A percentile compares a stretch with the other conserved stretches of the same genome.
Evolutionary conservation across 2,113 vertebrate genomes (phyloP).

Genomic region (Vanacampus margaritifer): DNA sequence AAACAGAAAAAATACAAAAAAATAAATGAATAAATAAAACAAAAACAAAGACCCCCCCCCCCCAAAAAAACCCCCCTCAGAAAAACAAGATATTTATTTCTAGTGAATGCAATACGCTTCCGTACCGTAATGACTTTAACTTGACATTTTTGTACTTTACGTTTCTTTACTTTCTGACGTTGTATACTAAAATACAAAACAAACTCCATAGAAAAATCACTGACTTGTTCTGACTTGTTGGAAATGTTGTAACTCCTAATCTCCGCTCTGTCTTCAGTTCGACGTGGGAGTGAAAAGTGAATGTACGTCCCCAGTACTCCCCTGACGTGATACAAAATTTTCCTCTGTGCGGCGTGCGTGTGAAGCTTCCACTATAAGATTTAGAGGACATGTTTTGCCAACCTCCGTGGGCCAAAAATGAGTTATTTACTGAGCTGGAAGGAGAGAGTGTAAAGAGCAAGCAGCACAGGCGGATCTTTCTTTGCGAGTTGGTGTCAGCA

Average conservation of each 20-base stretch:
- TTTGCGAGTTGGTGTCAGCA: slow-evolving; percentile 18
- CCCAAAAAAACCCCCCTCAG: too few species aligned
- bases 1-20: too few species aligned
- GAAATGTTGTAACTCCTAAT: not conserved
- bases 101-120: too few species aligned
- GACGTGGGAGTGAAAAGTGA: not conserved
- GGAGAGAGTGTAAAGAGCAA: slow-evolving; percentile 25
- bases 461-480: slow-evolving; percentile 50
- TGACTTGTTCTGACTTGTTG: too few species aligned
- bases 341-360: not conserved
- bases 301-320: not conserved
- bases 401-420: slow-evolving; percentile 5
- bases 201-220: too few species aligned
- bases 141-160: too few species aligned
- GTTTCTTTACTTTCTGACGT: too few species aligned
- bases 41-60: too few species aligned
- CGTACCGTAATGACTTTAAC: too few species aligned
- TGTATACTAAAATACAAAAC: too few species aligned
- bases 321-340: not conserved
- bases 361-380: not conserved
- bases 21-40: too few species aligned
- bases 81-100: too few species aligned
- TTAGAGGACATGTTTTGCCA: not conserved
- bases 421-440: slow-evolving; percentile 31
- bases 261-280: not conserved